A percentile compares a stretch with the other conserved stretches of the same genome.
Conservation (phyloP, 2,113 vertebrate species). For the Epinephelus lanceolatus region DNA sequence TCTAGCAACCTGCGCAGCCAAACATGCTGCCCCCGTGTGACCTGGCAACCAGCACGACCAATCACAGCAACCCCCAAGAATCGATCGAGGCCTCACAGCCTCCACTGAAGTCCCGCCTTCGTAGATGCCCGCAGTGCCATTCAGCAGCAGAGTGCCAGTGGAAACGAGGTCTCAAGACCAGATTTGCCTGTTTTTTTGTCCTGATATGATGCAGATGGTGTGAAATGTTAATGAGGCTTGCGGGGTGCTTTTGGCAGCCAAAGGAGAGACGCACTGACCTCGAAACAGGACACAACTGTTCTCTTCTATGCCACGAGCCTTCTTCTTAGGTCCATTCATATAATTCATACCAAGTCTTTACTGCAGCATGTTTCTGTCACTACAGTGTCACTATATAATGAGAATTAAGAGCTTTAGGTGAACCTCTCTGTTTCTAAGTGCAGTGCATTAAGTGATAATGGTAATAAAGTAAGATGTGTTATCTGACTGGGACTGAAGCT, state of each 20-base stretch:
- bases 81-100: conserved; percentile 47
- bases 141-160: conserved; percentile 16
- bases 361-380: neutral
- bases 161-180: conserved; percentile 2
- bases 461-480: conserved; percentile 10
- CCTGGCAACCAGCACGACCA: conserved; percentile 59
- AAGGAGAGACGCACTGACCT: neutral
- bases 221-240: conserved; percentile 42
- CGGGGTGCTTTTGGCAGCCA: conserved; percentile 1
- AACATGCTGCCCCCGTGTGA: conserved; percentile 34
- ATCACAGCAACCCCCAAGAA: conserved; percentile 30
- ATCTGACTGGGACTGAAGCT: conserved; percentile 18
- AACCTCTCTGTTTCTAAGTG: neutral
- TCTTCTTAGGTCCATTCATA: neutral
- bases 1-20: conserved; percentile 57
- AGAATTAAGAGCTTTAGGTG: conserved; percentile 7
- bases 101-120: neutral
- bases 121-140: neutral
- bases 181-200: neutral
- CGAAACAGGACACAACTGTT: neutral
- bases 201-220: conserved; percentile 44
- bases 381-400: neutral
- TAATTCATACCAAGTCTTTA: neutral
- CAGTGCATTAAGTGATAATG: conserved; percentile 6
- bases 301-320: neutral